Evolutionary conservation across 2,113 vertebrate genomes (phyloP).

Genomic region (Chroicocephalus ridibundus): DNA sequence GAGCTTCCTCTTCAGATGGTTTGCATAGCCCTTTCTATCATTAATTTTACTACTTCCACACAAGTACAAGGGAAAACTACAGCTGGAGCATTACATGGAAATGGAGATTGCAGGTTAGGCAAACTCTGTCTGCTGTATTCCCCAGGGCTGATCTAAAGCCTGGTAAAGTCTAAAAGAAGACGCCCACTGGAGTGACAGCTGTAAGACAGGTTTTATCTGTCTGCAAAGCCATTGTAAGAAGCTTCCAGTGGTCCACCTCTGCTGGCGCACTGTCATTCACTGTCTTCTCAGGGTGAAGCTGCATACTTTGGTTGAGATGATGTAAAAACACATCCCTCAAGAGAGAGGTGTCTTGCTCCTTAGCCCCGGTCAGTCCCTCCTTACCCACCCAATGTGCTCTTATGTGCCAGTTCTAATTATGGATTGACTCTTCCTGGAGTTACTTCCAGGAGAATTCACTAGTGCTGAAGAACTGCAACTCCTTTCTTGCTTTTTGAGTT

Average conservation of each 20-base stretch:
- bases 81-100: not conserved
- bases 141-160: not conserved
- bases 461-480: not conserved
- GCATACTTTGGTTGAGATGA: not conserved
- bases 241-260: not conserved
- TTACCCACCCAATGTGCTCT: not conserved
- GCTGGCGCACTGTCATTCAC: not conserved
- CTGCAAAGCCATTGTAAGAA: not conserved
- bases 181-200: not conserved
- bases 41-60: not conserved
- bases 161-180: not conserved
- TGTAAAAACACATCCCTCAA: not conserved
- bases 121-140: not conserved
- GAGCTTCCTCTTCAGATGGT: slow-evolving; percentile 38
- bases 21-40: not conserved
- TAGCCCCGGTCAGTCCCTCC: rapidly evolving
- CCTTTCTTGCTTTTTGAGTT: not conserved
- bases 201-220: not conserved
- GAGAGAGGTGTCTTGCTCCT: not conserved
- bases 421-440: not conserved
- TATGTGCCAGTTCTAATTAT: not conserved
- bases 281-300: not conserved
- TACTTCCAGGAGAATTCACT: not conserved
- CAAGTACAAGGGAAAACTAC: not conserved
- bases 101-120: not conserved